Evolutionary conservation across 2,797 vertebrate genomes (phyloP).

Genomic region (Oceanodroma leucorhoa): DNA sequence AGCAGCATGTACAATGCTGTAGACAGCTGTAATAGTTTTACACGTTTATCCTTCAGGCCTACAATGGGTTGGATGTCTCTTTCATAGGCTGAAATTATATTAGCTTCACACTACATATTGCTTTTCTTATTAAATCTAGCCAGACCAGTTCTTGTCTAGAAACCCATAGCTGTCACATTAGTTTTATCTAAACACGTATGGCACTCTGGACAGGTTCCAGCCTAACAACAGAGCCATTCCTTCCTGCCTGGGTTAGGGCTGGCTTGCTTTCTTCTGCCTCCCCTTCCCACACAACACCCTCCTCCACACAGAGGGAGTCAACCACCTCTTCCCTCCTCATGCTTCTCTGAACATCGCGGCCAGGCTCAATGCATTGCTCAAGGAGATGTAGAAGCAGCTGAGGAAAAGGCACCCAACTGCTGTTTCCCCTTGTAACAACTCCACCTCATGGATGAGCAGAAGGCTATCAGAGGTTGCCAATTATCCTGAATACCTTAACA

Average conservation of each 20-base stretch:
- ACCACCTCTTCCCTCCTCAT: neutral
- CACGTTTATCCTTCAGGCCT: neutral
- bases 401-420: neutral
- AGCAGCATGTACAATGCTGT: neutral
- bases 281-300: neutral
- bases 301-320: neutral
- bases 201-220: neutral
- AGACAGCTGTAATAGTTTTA: neutral
- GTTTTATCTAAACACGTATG: rapidly evolving
- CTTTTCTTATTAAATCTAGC: neutral
- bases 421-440: neutral
- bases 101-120: neutral
- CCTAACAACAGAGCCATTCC: neutral
- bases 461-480: neutral
- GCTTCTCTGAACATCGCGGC: neutral
- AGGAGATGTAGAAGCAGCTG: neutral
- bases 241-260: neutral
- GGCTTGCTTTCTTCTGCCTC: neutral
- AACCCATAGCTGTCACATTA: neutral
- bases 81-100: neutral
- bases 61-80: neutral
- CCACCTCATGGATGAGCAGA: neutral
- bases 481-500: neutral
- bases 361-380: neutral
- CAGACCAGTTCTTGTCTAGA: neutral